phyloP scores from a whole-genome alignment of 2,888 invertebrate species.

The Ophion ellenae region DNA sequence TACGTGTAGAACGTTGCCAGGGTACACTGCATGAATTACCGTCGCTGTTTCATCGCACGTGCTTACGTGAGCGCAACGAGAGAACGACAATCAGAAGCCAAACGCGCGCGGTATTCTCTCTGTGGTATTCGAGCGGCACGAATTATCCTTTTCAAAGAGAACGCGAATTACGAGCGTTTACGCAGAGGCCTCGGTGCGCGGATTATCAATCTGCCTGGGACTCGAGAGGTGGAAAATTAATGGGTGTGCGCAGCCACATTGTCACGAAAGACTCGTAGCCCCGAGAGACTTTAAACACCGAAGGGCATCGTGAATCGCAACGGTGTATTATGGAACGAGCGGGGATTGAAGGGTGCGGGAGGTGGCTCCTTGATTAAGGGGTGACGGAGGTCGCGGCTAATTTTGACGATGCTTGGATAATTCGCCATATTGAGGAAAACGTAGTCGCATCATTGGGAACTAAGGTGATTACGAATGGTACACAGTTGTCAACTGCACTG shows the following conservation, averaged over 20 bases:
- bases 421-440: neutral
- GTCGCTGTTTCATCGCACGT: conserved; percentile 31
- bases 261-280: conserved; percentile 3
- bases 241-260: neutral
- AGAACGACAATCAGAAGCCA: conserved; percentile 47
- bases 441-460: neutral
- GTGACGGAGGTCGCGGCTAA: neutral
- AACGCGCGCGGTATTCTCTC: conserved; percentile 36
- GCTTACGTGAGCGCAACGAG: conserved; percentile 26
- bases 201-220: conserved; percentile 71
- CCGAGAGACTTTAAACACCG: neutral
- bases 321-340: neutral
- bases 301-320: neutral
- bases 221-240: neutral
- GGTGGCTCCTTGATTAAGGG: neutral
- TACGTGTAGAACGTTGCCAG: neutral
- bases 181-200: conserved; percentile 53
- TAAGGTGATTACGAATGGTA: neutral
- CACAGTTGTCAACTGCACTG: neutral
- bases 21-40: conserved; percentile 13
- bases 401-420: neutral
- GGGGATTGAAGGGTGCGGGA: neutral
- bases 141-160: conserved; percentile 75
- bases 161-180: conserved; percentile 74
- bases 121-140: conserved; percentile 64